A percentile compares a stretch with the other conserved stretches of the same genome.
These are phyloP conservation scores for Hesperophylax magnus DNA, from an alignment of 1,140 invertebrate species.

Conservation along the genomic window DNA sequence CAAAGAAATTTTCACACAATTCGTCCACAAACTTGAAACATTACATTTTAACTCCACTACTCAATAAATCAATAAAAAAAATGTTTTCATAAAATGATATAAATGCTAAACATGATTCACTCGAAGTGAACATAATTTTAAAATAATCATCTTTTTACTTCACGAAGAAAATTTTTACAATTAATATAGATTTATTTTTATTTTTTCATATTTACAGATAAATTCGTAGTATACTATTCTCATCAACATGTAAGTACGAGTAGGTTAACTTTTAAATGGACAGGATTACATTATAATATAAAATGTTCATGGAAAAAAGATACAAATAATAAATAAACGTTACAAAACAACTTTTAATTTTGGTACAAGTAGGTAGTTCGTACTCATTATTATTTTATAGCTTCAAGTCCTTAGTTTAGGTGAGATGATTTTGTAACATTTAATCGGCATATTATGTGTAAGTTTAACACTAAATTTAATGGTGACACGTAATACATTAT, in stretches of 20 bases:
- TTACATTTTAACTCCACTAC: not conserved
- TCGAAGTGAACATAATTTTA: not conserved
- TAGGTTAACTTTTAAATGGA: not conserved
- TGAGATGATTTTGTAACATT: not conserved
- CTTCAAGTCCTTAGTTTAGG: not conserved
- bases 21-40: not conserved
- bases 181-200: not conserved
- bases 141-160: conserved; percentile 10
- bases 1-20: conserved; percentile 12
- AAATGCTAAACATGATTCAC: conserved; percentile 18
- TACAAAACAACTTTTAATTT: not conserved
- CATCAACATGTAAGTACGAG: not conserved
- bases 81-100: conserved; percentile 15
- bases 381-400: too few species aligned
- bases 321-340: not conserved
- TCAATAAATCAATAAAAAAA: not conserved
- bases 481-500: not conserved
- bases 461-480: not conserved
- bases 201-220: not conserved
- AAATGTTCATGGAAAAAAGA: not conserved
- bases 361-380: not conserved
- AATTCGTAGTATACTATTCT: conserved; percentile 1
- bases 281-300: not conserved
- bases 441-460: not conserved
- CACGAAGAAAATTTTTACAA: not conserved